Base-by-base conservation (phyloP, 2,113 vertebrate genomes). In the Pollachius pollachius region DNA sequence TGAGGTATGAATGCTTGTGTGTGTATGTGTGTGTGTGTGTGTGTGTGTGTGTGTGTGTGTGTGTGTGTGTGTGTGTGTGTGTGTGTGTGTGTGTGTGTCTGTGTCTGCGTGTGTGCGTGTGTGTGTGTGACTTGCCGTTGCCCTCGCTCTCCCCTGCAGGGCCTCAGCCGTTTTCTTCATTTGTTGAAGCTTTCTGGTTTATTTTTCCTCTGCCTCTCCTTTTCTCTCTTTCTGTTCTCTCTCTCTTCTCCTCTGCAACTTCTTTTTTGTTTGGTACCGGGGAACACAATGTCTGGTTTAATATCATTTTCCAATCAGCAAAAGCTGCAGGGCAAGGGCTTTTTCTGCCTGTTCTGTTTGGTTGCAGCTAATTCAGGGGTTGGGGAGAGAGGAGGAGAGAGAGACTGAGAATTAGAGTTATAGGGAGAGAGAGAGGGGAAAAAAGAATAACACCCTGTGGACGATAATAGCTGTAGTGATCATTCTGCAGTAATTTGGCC, bases 261-360 rank as follows among this genome's bases (percentile, higher is more conserved):
- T 25, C 21, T 25, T 62, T 11, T 41, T 15, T 25, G 76, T 71
- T 30, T 76, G 86, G 78, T 74, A 64, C 85, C 41, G 63, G 81
- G 85, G 73, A 85, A 80, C 85, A 75, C 82, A 75, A 70, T 68
- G 83, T 90, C 83, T 85, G 82, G 63, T 91, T 91, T 93, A 89
- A 90, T 90, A 89, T 90, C 79, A 80, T 90, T 91, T 90, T 89
- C 86, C 86, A 91, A 88, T 90, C 88, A 87, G 83, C 57, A 67
- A 82, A 67, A 71, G 77, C 88, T 88, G 79, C 82, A 52, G 84
- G 88, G 81, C 84, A 84, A 68, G 65, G 77, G 79, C 80, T 84
- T 86, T 73, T 7, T 48, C 8, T 82, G 82, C 85, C 87, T 88
- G 73, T 65, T 69, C 68, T 76, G 81, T 82, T 85, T 83, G 62